Conservation (phyloP, 2,888 invertebrate species). For the Zele albiditarsus region DNA sequence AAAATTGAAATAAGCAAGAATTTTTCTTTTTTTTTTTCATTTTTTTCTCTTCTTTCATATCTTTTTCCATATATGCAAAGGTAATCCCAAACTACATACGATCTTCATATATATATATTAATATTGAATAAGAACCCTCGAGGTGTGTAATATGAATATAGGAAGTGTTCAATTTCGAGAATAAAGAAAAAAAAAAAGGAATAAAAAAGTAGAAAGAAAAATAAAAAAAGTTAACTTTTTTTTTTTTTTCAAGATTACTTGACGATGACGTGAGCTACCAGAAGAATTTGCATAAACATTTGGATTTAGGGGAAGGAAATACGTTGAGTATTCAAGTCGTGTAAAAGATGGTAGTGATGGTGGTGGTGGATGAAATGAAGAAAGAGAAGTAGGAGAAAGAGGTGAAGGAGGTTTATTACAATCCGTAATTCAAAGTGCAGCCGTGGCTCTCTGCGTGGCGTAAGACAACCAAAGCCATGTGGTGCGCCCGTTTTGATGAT, state of each 20-base stretch:
- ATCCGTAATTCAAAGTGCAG: slow-evolving; percentile 34
- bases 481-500: slow-evolving; percentile 17
- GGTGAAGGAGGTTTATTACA: slow-evolving; percentile 15
- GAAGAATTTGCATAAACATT: slow-evolving; percentile 25
- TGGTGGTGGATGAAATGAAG: background rate
- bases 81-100: too few relatives aligned
- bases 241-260: background rate
- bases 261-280: background rate
- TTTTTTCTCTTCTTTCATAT: too few relatives aligned
- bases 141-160: too few relatives aligned
- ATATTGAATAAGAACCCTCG: too few relatives aligned
- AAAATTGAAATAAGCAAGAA: too few relatives aligned
- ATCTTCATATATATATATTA: too few relatives aligned
- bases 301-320: slow-evolving; percentile 3
- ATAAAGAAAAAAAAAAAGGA: too few relatives aligned
- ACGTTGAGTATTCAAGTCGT: background rate
- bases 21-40: too few relatives aligned
- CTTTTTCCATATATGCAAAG: too few relatives aligned
- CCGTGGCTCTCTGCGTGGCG: slow-evolving; percentile 29
- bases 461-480: slow-evolving; percentile 26
- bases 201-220: too few relatives aligned
- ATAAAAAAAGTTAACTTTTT: too few relatives aligned
- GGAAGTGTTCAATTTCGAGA: too few relatives aligned
- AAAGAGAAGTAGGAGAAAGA: background rate
- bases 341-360: slow-evolving; percentile 2